Percentiles rank a stretch among this genome's conserved stretches.
Evolutionary conservation across 2,113 vertebrate genomes (phyloP).

Genomic region (Melanostigma gelatinosum): DNA sequence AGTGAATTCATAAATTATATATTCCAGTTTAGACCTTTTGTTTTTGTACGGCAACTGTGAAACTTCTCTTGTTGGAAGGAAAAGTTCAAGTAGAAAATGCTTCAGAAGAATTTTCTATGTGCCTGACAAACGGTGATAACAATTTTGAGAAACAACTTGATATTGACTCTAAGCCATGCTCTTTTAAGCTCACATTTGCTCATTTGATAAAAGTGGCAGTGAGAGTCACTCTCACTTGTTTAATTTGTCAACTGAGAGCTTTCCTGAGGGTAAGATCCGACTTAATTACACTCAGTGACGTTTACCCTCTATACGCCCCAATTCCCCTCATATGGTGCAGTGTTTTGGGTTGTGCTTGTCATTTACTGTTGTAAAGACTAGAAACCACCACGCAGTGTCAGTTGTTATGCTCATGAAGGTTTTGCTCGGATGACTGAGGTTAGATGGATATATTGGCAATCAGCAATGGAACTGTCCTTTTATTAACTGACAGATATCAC

Average conservation of each 20-base stretch:
- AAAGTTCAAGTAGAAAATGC: conserved; percentile 44
- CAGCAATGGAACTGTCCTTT: no score
- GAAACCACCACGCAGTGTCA: no score
- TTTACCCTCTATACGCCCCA: conserved; percentile 43
- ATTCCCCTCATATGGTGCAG: conserved; percentile 29
- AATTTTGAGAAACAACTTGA: conserved; percentile 69
- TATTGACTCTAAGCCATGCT: conserved; percentile 67
- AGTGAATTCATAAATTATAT: conserved; percentile 45
- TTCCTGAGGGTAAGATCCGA: conserved; percentile 61
- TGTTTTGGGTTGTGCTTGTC: no score
- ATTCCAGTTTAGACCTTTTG: conserved; percentile 14
- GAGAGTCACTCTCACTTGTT: conserved; percentile 64
- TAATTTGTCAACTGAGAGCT: conserved; percentile 56
- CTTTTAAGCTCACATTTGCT: conserved; percentile 70
- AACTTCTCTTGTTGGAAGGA: conserved; percentile 21
- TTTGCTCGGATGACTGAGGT: no score
- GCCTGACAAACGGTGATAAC: conserved; percentile 75
- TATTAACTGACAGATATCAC: no score
- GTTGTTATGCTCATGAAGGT: no score
- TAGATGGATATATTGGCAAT: no score
- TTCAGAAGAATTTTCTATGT: conserved; percentile 53
- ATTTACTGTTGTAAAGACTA: no score
- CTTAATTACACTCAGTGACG: conserved; percentile 72
- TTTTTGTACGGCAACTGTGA: conserved; percentile 10
- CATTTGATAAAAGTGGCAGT: conserved; percentile 64